Evolutionary conservation across 2,113 vertebrate genomes (phyloP), one percentile per base, ranked within the genome.

Genomic region (Saccopteryx leptura): DNA sequence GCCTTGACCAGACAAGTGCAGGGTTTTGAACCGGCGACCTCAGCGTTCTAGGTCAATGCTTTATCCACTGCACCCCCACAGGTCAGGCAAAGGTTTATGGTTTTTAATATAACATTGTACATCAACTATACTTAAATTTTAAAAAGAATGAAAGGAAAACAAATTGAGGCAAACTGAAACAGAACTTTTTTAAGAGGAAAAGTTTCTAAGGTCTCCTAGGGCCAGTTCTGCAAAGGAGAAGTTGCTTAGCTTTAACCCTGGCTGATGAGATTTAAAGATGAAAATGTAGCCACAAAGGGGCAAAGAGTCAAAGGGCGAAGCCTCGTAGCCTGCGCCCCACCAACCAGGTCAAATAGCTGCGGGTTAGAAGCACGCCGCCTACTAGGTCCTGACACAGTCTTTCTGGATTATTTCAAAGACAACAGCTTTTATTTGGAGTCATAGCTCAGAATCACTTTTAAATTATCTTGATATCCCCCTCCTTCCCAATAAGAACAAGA

Each of bases 401-500:
- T 75, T 72, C 58, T 9, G 60, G 81, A 66, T 33, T 63, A 39
- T 72, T 87, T 95, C 60, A 84, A 91, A 94, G 85, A 83, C 69
- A 80, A 19, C 3, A 84, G n/a, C 24, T 96, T 86, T 68, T 79
- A 56, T 26, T 79, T 52, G 26, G 56, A 89, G 76, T 8, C 33
- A 63, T 68, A 68, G 52, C 79, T 74, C 52, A 46, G 69, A 58
- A 93, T 86, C 26, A 52, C 92, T 92, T 72, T 92, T 46, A 85
- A 91, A 85, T n/a, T 88, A 69, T 87, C 58, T 63, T 75, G 60
- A 75, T 80, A 94, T 69, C 19, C 75, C 74, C 76, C 56, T 78
- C 54, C 87, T 88, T 96, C 90, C 96, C 91, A 95, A 79, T 74
- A 95, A 86, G 92, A 97, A 93, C 81, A 89, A 91, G 91, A 78